These are phyloP conservation scores for Emys orbicularis DNA, from an alignment of 2,797 vertebrate genomes.

Conservation along the genomic window DNA sequence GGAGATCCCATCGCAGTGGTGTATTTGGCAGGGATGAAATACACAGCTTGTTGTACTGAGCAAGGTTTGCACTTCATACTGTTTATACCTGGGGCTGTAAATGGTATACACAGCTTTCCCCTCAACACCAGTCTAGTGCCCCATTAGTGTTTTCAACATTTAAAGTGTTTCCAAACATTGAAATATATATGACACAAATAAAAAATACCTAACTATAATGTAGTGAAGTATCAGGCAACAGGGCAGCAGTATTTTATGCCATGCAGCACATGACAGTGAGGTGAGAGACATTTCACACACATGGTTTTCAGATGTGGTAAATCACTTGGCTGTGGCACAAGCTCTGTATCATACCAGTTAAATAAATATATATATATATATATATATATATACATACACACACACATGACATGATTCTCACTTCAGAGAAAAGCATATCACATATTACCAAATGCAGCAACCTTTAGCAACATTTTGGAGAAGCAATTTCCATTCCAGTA, in stretches of 20 bases:
- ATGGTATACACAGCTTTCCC: too few relatives aligned
- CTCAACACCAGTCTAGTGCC: too few relatives aligned
- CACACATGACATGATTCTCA: not conserved
- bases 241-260: not conserved
- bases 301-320: not conserved
- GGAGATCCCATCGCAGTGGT: too few relatives aligned
- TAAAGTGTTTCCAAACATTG: not conserved
- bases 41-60: too few relatives aligned
- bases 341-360: not conserved
- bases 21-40: too few relatives aligned
- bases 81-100: too few relatives aligned
- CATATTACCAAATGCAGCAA: not conserved
- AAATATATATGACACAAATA: conserved; percentile 1
- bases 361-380: not conserved
- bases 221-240: not conserved
- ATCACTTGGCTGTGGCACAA: not conserved
- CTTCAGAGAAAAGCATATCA: conserved; percentile 16
- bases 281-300: not conserved
- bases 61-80: too few relatives aligned
- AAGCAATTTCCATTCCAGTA: not conserved
- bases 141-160: too few relatives aligned
- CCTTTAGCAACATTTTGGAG: not conserved
- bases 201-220: conserved; percentile 40
- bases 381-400: not conserved
- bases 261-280: not conserved